Evolutionary conservation across 2,797 vertebrate genomes (phyloP).

Genomic region (Sternotherus odoratus): DNA sequence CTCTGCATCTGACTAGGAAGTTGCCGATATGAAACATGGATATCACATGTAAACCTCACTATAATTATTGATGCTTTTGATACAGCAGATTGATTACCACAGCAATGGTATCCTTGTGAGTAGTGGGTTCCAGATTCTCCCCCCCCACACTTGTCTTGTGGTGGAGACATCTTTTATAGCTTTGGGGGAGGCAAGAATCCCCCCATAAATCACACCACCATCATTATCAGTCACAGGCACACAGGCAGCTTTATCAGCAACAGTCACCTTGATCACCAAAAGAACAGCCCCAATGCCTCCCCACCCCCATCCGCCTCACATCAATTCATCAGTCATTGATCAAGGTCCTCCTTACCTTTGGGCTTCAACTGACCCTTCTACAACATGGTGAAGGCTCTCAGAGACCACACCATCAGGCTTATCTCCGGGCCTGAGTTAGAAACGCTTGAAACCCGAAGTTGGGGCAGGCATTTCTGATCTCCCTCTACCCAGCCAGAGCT

Average conservation of each 20-base stretch:
- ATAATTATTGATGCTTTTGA: background rate
- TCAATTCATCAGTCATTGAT: too few relatives aligned
- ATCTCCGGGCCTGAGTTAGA: too few relatives aligned
- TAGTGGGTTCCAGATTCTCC: background rate
- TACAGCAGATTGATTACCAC: background rate
- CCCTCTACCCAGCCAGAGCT: too few relatives aligned
- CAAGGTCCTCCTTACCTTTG: too few relatives aligned
- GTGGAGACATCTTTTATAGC: background rate
- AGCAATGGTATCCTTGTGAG: background rate
- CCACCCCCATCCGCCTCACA: fast-evolving
- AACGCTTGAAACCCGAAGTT: too few relatives aligned
- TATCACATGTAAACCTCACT: too few relatives aligned
- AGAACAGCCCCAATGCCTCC: background rate
- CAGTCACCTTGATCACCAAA: background rate
- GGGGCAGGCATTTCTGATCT: too few relatives aligned
- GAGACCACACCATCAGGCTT: too few relatives aligned
- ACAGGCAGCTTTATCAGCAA: background rate
- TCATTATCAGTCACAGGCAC: background rate
- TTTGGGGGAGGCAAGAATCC: background rate
- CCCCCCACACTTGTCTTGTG: background rate
- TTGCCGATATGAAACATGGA: too few relatives aligned
- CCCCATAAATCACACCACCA: background rate
- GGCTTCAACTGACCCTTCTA: too few relatives aligned
- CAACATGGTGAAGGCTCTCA: too few relatives aligned
- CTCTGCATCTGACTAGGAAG: too few relatives aligned